Evolutionary conservation across 2,888 invertebrate genomes (phyloP).

Genomic region (Anthophora plumipes): DNA sequence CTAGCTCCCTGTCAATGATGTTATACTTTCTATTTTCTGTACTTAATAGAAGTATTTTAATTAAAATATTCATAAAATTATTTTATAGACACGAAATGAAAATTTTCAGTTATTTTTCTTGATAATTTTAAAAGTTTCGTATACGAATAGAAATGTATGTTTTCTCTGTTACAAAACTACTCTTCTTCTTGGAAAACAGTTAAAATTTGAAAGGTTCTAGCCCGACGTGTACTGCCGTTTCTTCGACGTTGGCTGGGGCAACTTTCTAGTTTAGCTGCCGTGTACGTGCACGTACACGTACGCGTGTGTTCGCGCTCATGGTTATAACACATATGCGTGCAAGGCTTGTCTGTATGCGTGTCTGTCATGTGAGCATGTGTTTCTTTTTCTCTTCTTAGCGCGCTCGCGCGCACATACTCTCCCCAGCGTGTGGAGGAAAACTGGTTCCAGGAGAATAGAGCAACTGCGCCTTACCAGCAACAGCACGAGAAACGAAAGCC

Average conservation of each 20-base stretch:
- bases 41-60: neutral
- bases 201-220: slow-evolving; percentile 84
- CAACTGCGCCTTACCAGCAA: slow-evolving; percentile 77
- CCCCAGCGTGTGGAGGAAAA: slow-evolving; percentile 79
- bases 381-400: slow-evolving; percentile 29
- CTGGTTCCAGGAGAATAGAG: slow-evolving; percentile 84
- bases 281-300: slow-evolving; percentile 61
- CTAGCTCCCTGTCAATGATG: neutral
- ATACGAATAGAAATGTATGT: neutral
- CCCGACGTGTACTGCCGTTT: slow-evolving; percentile 72
- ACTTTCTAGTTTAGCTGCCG: slow-evolving; percentile 84
- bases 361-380: slow-evolving; percentile 41
- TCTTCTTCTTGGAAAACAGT: slow-evolving; percentile 66
- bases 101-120: neutral
- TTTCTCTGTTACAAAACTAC: neutral
- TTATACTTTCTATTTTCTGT: no score
- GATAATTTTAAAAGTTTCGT: no score
- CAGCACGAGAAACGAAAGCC: slow-evolving; percentile 72
- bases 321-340: slow-evolving; percentile 41
- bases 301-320: slow-evolving; percentile 43
- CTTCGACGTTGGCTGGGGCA: slow-evolving; percentile 81
- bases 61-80: neutral
- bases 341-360: slow-evolving; percentile 27
- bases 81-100: neutral
- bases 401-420: slow-evolving; percentile 43